Conservation (phyloP, 2,113 vertebrate species). For the Nesoenas mayeri region DNA sequence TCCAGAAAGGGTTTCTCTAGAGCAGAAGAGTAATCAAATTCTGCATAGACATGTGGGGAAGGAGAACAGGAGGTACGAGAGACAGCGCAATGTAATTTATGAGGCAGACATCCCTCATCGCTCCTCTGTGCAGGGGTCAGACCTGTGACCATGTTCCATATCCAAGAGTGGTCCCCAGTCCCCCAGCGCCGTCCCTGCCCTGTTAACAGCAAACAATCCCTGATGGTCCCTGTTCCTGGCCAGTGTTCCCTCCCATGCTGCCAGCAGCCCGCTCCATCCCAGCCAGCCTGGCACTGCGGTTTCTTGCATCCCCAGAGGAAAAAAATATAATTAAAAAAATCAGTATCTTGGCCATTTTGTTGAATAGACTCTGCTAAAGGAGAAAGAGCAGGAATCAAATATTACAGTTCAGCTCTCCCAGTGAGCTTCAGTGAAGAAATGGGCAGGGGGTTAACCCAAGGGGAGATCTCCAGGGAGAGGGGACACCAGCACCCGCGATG, state of each 20-base stretch:
- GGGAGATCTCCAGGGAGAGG: not conserved
- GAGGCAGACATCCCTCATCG: not conserved
- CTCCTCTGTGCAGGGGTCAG: not conserved
- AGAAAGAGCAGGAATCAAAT: not conserved
- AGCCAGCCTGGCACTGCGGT: not conserved
- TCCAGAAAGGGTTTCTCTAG: not conserved
- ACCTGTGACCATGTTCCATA: accelerated
- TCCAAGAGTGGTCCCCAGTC: not conserved
- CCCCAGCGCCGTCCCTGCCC: not conserved
- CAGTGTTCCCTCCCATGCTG: too few relatives aligned
- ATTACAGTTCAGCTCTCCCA: not conserved
- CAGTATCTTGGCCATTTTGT: not conserved
- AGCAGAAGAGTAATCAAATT: not conserved
- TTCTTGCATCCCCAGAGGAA: too few relatives aligned
- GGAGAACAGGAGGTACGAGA: not conserved
- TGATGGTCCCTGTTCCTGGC: too few relatives aligned
- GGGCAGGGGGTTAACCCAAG: accelerated
- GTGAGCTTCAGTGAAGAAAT: not conserved
- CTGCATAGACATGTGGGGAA: accelerated
- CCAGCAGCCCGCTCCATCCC: not conserved
- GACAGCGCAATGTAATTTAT: not conserved
- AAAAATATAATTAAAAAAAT: not conserved
- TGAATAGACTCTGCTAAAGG: not conserved
- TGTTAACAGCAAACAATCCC: too few relatives aligned
- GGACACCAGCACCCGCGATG: not conserved